A percentile compares a stretch with the other conserved stretches of the same genome.
Evolutionary conservation across 2,888 invertebrate genomes (phyloP).

Genomic region (Tenthredo scrophulariae): DNA sequence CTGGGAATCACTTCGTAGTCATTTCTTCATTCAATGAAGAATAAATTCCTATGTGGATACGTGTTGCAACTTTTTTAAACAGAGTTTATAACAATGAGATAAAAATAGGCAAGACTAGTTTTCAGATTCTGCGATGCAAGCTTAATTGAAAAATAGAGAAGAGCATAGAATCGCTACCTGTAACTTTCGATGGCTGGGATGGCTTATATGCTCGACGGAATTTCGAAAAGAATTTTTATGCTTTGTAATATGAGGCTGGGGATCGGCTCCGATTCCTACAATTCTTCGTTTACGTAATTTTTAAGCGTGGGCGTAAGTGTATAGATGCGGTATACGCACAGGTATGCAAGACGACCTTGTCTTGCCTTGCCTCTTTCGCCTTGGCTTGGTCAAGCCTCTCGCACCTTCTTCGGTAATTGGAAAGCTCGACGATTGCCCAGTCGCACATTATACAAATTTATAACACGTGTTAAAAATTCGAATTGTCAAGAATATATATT

Average conservation of each 20-base stretch:
- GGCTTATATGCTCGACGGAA: not conserved
- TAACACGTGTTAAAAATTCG: not conserved
- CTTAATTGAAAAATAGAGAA: not conserved
- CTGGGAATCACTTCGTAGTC: not conserved
- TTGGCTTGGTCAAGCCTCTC: conserved; percentile 33
- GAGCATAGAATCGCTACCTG: not conserved
- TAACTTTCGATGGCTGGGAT: not conserved
- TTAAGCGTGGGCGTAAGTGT: not conserved
- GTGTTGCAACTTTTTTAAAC: not conserved
- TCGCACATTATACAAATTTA: conserved; percentile 20
- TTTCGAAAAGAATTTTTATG: not conserved
- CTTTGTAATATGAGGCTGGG: not conserved
- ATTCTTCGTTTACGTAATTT: conserved; percentile 39
- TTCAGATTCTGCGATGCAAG: not conserved
- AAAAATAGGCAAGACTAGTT: not conserved
- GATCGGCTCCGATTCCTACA: not conserved
- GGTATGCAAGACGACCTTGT: conserved; percentile 48
- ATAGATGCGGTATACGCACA: conserved; percentile 16
- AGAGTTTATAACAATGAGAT: not conserved
- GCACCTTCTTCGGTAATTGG: conserved; percentile 47
- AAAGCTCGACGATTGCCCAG: conserved; percentile 16
- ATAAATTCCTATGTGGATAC: not conserved
- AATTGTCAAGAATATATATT: not conserved
- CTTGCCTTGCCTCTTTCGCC: conserved; percentile 24
- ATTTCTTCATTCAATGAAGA: not conserved